phyloP scores from a whole-genome alignment of 2,113 vertebrate genomes.

The Megaptera novaeangliae region DNA sequence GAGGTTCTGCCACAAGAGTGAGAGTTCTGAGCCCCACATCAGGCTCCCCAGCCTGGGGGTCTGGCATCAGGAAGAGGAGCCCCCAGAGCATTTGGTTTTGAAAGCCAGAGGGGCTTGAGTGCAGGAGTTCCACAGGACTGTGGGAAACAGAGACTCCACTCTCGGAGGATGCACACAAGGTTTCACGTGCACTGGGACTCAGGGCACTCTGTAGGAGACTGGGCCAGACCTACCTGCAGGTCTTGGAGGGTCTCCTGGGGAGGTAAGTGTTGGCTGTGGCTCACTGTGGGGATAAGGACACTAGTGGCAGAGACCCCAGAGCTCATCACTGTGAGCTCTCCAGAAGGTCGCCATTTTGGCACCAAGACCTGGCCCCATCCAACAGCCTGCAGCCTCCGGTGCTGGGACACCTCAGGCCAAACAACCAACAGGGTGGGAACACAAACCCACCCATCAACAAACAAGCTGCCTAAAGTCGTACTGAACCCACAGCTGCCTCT shows the following conservation, averaged over 20 bases:
- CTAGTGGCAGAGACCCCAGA: background rate
- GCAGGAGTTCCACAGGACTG: background rate
- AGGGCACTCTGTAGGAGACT: background rate
- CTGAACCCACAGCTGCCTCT: background rate
- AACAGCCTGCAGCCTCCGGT: background rate
- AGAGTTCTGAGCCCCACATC: background rate
- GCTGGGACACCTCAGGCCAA: background rate
- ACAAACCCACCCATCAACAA: background rate
- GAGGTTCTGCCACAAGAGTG: background rate
- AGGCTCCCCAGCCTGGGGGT: background rate
- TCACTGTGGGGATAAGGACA: background rate
- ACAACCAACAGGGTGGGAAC: background rate
- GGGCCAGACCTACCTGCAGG: background rate
- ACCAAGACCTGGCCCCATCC: background rate
- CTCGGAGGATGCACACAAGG: background rate
- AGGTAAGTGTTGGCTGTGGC: background rate
- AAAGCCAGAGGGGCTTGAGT: accelerated
- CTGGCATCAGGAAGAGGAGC: background rate
- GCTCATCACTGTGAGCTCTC: background rate
- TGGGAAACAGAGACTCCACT: background rate
- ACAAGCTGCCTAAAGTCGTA: background rate
- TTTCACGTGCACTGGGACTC: background rate
- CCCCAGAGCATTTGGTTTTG: background rate
- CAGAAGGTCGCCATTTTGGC: background rate
- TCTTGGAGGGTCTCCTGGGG: background rate